Conservation (phyloP, 2,797 vertebrate species). For the Notolabrus celidotus region DNA sequence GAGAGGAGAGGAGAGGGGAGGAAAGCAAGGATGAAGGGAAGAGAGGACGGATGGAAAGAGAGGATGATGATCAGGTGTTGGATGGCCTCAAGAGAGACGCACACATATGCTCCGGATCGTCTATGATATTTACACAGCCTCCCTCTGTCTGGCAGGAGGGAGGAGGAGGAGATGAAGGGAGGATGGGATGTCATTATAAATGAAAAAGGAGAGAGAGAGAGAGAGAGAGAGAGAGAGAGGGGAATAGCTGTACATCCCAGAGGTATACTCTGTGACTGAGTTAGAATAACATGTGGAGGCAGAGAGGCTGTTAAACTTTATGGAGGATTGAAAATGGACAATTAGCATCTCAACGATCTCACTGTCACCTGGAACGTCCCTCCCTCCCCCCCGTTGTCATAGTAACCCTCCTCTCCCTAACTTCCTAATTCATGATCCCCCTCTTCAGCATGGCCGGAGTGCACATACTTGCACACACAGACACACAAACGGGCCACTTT, state of each 20-base stretch:
- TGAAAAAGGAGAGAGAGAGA: constrained; percentile 10
- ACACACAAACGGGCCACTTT: constrained; percentile 34
- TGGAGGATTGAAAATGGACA: constrained; percentile 89
- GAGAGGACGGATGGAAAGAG: constrained; percentile 45
- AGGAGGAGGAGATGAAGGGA: constrained; percentile 43
- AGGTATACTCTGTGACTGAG: constrained; percentile 78
- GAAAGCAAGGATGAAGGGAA: constrained; percentile 51
- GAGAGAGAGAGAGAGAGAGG: constrained; percentile 25
- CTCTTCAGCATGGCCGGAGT: constrained; percentile 39
- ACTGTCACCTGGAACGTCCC: constrained; percentile 79
- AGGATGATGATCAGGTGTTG: constrained; percentile 78
- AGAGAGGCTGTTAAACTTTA: constrained; percentile 87
- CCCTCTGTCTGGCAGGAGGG: constrained; percentile 41
- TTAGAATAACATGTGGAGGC: constrained; percentile 82
- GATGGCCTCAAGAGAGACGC: constrained; percentile 67
- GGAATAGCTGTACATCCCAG: constrained; percentile 69
- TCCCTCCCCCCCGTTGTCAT: constrained; percentile 68
- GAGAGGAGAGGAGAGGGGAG: constrained; percentile 32
- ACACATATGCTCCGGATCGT: constrained; percentile 74
- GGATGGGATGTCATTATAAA: constrained; percentile 65
- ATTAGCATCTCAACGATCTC: constrained; percentile 87
- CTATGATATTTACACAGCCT: constrained; percentile 73
- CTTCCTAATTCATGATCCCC: constrained; percentile 65
- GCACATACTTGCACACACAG: constrained; percentile 29
- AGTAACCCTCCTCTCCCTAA: constrained; percentile 65